A percentile compares a stretch with the other conserved stretches of the same genome.
phyloP scores from a whole-genome alignment of 2,888 invertebrate species.

The Saturnia japonica region DNA sequence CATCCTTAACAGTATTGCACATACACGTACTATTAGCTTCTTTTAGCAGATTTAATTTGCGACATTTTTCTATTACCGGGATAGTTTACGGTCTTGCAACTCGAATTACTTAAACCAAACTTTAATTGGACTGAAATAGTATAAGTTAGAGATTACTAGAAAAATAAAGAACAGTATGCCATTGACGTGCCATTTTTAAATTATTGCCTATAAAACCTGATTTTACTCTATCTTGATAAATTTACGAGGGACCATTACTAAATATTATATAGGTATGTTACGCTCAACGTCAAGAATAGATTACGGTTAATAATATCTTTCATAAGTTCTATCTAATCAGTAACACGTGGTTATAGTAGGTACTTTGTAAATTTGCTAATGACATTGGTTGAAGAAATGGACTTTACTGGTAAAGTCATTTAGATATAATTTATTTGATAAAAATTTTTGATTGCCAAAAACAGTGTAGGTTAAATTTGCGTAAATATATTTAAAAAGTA shows the following conservation, averaged over 20 bases:
- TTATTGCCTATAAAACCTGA: background rate
- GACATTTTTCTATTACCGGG: background rate
- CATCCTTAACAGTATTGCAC: background rate
- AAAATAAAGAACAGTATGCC: background rate
- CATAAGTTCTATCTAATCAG: background rate
- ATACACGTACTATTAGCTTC: too few species aligned
- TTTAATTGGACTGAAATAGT: background rate
- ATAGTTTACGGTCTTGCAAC: background rate
- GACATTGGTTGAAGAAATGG: background rate
- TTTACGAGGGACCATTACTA: constrained; percentile 5
- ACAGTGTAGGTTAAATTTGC: background rate
- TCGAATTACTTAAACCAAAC: background rate
- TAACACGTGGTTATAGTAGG: constrained; percentile 5
- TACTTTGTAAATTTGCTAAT: background rate
- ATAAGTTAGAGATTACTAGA: background rate
- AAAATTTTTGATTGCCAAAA: background rate
- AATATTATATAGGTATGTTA: background rate
- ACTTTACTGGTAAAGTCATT: background rate
- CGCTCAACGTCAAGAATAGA: background rate
- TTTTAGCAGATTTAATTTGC: background rate
- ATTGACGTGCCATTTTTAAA: constrained; percentile 5
- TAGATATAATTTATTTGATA: background rate
- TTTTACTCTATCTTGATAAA: constrained; percentile 4
- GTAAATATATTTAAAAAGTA: background rate
- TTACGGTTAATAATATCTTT: background rate